Conservation (phyloP, 2,113 vertebrate genomes). For the Centrocercus urophasianus region DNA sequence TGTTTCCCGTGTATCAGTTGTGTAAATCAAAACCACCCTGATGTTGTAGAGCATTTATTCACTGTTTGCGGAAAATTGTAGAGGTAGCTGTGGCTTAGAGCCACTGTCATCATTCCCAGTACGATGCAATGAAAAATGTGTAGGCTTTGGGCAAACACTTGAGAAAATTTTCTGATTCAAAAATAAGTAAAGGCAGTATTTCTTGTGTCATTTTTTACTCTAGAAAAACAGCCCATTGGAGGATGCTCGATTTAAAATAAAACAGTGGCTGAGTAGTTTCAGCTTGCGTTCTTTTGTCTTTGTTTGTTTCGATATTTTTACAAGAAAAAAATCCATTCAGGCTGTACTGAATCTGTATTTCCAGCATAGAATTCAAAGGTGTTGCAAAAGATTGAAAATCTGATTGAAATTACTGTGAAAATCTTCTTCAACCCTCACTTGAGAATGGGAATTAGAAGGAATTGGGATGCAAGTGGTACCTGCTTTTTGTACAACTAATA, state of each 20-base stretch:
- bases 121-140: background rate
- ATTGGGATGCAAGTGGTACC: background rate
- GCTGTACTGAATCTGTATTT: conserved; percentile 14
- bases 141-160: background rate
- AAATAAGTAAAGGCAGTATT: background rate
- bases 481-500: background rate
- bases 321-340: background rate
- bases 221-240: background rate
- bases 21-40: background rate
- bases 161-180: background rate
- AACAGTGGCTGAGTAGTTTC: background rate
- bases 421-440: background rate
- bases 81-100: background rate
- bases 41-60: background rate
- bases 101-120: background rate
- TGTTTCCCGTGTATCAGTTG: background rate
- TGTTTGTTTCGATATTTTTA: background rate
- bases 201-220: background rate
- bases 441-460: background rate
- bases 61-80: background rate
- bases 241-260: conserved; percentile 8
- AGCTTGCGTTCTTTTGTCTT: background rate
- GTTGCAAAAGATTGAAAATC: background rate
- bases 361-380: background rate
- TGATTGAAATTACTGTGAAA: conserved; percentile 22